Evolutionary conservation across 64 coral and sea anemone genomes (phyloP), one percentile per base, ranked within the genome.

Genomic region (Actinia equina): DNA sequence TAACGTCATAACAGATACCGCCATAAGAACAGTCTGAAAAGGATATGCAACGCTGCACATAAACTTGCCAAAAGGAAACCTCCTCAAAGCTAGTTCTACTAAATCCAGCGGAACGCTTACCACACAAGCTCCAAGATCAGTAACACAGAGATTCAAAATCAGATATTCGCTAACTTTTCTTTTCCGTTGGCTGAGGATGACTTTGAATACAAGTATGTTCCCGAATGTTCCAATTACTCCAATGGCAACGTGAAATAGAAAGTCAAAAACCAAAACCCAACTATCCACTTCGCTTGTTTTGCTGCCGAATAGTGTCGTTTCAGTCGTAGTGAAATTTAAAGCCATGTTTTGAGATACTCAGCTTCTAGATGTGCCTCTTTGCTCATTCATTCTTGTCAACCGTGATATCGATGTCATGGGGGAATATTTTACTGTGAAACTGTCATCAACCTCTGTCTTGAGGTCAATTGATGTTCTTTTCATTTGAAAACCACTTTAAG

Each of bases 11-110:
- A 93, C 88, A n/a, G 93, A 99, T 17, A 93, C 90, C 5, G 83
- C 85, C 56, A 99, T 87, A 2, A 99, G 69, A 51, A 95, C 78
- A 8, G 97, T 95, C 59, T 99, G 97, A 16, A 94, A 87, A 19
- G 97, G 97, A 77, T 94, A 99, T 52, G 95, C 94, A 14, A 95
- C 79, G 42, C 83, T 94, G 37, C 97, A 99, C 2, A 99, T 45
- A 16, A 95, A 86, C 7, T 60, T 70, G 17, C 97, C 97, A 60
- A 93, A 99, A 0, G 91, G 93, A 59, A 92, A 99, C 44, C 65
- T 71, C 9, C 67, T 88, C 8, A 84, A 64, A 11, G 85, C 77
- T 49, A 89, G 60, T 19, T 95, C 93, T 5, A 80, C 88, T 12
- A 95, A 86, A 26, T 99, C 93, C 25, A 99, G 78, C 0, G 97